Base-by-base conservation (phyloP, 2,888 invertebrate species). In the Pollenia griseotomentosa region DNA sequence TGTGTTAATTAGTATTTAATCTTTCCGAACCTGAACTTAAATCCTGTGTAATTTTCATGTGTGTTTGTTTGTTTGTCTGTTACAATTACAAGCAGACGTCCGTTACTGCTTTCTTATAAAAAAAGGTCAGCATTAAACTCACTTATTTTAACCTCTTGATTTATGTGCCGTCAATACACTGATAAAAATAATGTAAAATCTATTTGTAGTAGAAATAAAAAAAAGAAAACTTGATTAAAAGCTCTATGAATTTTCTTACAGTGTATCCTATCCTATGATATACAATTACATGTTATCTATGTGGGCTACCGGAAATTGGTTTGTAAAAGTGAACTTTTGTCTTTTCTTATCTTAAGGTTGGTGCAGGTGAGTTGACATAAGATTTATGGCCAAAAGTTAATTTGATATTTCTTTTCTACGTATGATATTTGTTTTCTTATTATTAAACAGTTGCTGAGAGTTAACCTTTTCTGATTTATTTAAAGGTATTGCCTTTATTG, bases 1-100 rank as follows among this genome's bases (percentile, higher is more conserved):
- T 84, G 90, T 90, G 91, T 91, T 91, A 91, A 91, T 91, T 91
- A 91, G 91, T 91, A 91, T 91, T 91, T 91, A 91, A 91, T 91
- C 91, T 91, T 90, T 91, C 90, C 40, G 90, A 90, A 90, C 91
- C 70, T 71, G 42, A 23, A 51, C 42, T 53, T 53, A 71, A 53
- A 79, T 70, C 53, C 51, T 12, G 90, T 90, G 42, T 14, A 23
- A 44, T 40, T 65, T 66, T 16, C 12, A 66, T 80, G 14, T 33
- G 6, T 12, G 14, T 61, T 2, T 61, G 40, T 40, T 8, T 16
- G 33, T 33, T 6, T 4, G 33, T 33, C 33, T 33, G 33, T 6
- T 33, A 33, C 33, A 33, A 33, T 33, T 33, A 33, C 33, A 33
- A 23, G 23, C 23, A 23, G 23, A 23, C 23, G 23, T 23, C 23